Percentiles rank a stretch among this genome's conserved stretches.
phyloP scores from a whole-genome alignment of 2,797 vertebrate genomes.

The Helostoma temminkii region DNA sequence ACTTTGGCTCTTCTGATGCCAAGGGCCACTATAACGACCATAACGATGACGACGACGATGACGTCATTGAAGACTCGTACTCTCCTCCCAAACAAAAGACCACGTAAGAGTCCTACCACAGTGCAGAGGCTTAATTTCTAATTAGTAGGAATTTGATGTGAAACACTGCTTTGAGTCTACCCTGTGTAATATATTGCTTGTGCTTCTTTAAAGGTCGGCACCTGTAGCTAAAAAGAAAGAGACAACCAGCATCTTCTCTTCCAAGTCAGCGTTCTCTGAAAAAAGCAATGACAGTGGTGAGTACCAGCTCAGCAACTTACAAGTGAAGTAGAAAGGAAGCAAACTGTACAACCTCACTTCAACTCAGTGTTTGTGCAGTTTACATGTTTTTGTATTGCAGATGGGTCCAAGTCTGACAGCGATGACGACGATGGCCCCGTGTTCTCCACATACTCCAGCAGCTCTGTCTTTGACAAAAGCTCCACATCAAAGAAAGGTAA shows the following conservation, averaged over 20 bases:
- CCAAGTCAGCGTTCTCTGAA: constrained; percentile 84
- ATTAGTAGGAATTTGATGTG: not conserved
- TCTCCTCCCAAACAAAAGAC: constrained; percentile 83
- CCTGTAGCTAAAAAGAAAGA: constrained; percentile 89
- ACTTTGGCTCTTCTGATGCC: constrained; percentile 84
- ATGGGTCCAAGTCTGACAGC: constrained; percentile 91
- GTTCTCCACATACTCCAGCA: constrained; percentile 91
- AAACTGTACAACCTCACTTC: too few relatives aligned
- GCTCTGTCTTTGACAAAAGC: constrained; percentile 89
- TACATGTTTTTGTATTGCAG: constrained; percentile 70
- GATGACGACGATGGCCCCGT: constrained; percentile 87
- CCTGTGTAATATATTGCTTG: not conserved
- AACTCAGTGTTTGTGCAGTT: too few relatives aligned
- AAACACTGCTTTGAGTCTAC: too few relatives aligned
- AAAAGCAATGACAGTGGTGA: constrained; percentile 93
- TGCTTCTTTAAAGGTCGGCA: constrained; percentile 79
- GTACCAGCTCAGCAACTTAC: constrained; percentile 46
- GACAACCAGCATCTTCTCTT: constrained; percentile 80
- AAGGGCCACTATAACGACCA: constrained; percentile 82
- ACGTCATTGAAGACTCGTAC: constrained; percentile 86
- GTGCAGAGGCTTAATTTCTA: not conserved
- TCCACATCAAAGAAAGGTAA: constrained; percentile 92
- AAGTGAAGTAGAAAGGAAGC: too few relatives aligned
- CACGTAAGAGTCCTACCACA: constrained; percentile 50
- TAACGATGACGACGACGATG: constrained; percentile 73